Evolutionary conservation across 2,113 vertebrate species (phyloP).

Genomic region (Cyprinus carpio): DNA sequence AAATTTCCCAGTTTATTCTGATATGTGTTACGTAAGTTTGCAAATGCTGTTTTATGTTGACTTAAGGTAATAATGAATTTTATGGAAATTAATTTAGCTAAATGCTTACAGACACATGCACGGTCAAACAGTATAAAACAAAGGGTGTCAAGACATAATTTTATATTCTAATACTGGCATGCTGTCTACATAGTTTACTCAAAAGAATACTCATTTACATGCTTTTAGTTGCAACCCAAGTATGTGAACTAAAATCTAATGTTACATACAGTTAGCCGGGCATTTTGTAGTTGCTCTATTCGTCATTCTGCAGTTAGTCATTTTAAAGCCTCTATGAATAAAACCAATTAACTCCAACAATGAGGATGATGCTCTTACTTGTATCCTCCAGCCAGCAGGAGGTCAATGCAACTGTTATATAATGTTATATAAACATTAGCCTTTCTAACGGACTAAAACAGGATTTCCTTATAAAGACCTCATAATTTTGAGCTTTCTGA

Average conservation of each 20-base stretch:
- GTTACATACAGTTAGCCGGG: background rate
- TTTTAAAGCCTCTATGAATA: conserved; percentile 38
- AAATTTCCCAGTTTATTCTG: too few relatives aligned
- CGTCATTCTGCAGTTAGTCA: background rate
- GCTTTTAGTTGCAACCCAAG: background rate
- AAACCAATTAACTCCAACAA: conserved; percentile 48
- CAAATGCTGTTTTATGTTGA: too few relatives aligned
- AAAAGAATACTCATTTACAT: background rate
- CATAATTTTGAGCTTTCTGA: conserved; percentile 32
- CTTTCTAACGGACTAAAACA: conserved; percentile 28
- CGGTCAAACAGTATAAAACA: too few relatives aligned
- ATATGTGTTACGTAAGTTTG: too few relatives aligned
- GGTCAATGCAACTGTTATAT: conserved; percentile 48
- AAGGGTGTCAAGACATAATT: too few relatives aligned
- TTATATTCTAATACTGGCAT: background rate
- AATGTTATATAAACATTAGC: conserved; percentile 50
- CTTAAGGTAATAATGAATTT: too few relatives aligned
- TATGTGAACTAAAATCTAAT: background rate
- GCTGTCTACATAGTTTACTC: background rate
- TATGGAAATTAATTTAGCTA: background rate
- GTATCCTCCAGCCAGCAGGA: conserved; percentile 31
- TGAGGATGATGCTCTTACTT: conserved; percentile 43
- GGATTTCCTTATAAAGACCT: conserved; percentile 27
- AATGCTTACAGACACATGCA: background rate
- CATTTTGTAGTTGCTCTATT: background rate